A percentile compares a stretch with the other conserved stretches of the same genome.
These are phyloP conservation scores for Eugnorisma glareosa DNA, from an alignment of 2,888 invertebrate genomes.

Conservation along the genomic window DNA sequence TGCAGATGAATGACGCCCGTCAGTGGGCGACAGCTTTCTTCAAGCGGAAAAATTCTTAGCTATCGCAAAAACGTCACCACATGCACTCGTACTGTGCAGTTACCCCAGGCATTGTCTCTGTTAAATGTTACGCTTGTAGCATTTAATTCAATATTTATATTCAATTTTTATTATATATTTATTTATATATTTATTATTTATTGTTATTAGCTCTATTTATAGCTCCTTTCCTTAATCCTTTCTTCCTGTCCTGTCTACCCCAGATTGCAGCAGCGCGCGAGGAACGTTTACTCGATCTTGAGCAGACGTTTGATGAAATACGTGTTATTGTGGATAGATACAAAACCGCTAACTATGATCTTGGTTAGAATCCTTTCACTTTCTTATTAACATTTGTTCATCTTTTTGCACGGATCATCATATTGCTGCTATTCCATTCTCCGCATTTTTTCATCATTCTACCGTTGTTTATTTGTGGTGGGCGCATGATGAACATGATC, in stretches of 20 bases:
- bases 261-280: constrained; percentile 72
- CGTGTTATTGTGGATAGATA: constrained; percentile 77
- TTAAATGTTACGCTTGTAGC: background rate
- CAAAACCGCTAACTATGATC: constrained; percentile 83
- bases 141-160: too few relatives aligned
- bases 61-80: background rate
- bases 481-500: background rate
- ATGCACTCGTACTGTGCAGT: background rate
- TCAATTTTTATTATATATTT: too few relatives aligned
- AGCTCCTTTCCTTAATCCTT: constrained; percentile 2
- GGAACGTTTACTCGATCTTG: constrained; percentile 74
- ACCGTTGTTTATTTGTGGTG: background rate
- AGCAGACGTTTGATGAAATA: constrained; percentile 79
- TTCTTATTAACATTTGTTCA: background rate
- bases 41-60: background rate
- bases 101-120: background rate
- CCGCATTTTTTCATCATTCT: background rate
- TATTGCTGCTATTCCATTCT: background rate
- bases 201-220: background rate
- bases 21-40: background rate
- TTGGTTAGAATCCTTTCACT: constrained; percentile 79
- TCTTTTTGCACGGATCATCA: background rate
- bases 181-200: too few relatives aligned
- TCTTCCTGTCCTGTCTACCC: constrained; percentile 14
- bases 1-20: background rate